Base-by-base conservation (phyloP, 1,140 invertebrate genomes). In the Diabrotica undecimpunctata region DNA sequence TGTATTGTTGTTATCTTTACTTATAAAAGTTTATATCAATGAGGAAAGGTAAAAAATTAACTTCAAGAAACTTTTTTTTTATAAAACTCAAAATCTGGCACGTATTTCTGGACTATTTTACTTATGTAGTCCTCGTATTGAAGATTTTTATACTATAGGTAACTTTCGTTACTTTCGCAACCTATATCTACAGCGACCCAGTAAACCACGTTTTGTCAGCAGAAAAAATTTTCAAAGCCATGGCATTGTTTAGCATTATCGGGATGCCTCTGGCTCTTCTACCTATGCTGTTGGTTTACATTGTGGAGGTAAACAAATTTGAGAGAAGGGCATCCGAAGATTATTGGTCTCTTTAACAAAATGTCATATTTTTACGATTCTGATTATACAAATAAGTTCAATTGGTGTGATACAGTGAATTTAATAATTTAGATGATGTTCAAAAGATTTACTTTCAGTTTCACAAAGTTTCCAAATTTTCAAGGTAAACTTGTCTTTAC, bases 211-310 rank as follows among this genome's bases (percentile, higher is more conserved):
- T 89, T 64, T 79, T 95, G 75, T 89, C 87, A 69, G 85, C 91
- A 35, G 81, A 88, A 74, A 92, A 85, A 75, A 92, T 89, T 61
- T 96, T 97, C 82, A 93, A 96, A 46, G 89, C 93, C 64, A 82
- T 97, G 68, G 83, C 91, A 58, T 82, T 96, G 64, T 96, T 97
- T 81, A 91, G 90, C 78, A 88, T 93, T 69, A 87, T 97, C 74
- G 85, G 91, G 72, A 85, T 94, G 75, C 91, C 93, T 54, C 81
- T 91, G 79, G 83, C 84, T 69, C 80, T 89, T 70, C 81, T 90
- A 66, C 89, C 89, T 50, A 82, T 90, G 81, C 81, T 90, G 78
- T 81, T 88, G 74, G 86, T 88, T 62, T 86, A 84, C 69, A 79
- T 81, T 64, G 83, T 88, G 63, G 87, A 90, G 87, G 89, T 90